These are phyloP conservation scores for Crenichthys baileyi DNA, from an alignment of 2,797 vertebrate species.

Conservation along the genomic window DNA sequence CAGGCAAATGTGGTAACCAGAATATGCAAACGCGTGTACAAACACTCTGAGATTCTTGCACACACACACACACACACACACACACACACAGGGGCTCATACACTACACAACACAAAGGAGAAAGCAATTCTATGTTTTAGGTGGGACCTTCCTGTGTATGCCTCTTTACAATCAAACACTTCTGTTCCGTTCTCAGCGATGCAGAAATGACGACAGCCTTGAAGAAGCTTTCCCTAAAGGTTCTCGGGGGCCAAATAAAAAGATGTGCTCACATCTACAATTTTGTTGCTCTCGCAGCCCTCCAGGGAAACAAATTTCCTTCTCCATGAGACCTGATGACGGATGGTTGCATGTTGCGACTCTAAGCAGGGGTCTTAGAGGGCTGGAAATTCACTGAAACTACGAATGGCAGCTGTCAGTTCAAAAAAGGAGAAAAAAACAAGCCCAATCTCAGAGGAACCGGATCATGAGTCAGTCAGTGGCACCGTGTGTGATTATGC, in stretches of 20 bases:
- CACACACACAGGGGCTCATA: neutral
- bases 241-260: slow-evolving; percentile 27
- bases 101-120: slow-evolving; percentile 11
- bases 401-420: slow-evolving; percentile 36
- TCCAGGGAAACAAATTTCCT: slow-evolving; percentile 37
- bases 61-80: neutral
- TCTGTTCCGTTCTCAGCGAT: slow-evolving; percentile 1
- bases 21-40: slow-evolving; percentile 73
- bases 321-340: slow-evolving; percentile 25
- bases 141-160: neutral
- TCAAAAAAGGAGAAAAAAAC: slow-evolving; percentile 28
- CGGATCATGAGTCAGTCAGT: slow-evolving; percentile 51
- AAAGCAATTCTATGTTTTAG: neutral
- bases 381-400: slow-evolving; percentile 16
- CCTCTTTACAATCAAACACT: slow-evolving; percentile 14
- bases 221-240: slow-evolving; percentile 28
- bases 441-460: slow-evolving; percentile 23
- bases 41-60: neutral
- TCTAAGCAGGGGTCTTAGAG: slow-evolving; percentile 40
- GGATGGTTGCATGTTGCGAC: slow-evolving; percentile 34
- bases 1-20: slow-evolving; percentile 70
- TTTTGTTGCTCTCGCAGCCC: slow-evolving; percentile 22
- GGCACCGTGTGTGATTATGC: slow-evolving; percentile 24
- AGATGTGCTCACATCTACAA: slow-evolving; percentile 29
- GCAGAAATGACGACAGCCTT: slow-evolving; percentile 7